Conservation (phyloP, 1,140 invertebrate genomes). For the Thaumatotibia leucotreta region DNA sequence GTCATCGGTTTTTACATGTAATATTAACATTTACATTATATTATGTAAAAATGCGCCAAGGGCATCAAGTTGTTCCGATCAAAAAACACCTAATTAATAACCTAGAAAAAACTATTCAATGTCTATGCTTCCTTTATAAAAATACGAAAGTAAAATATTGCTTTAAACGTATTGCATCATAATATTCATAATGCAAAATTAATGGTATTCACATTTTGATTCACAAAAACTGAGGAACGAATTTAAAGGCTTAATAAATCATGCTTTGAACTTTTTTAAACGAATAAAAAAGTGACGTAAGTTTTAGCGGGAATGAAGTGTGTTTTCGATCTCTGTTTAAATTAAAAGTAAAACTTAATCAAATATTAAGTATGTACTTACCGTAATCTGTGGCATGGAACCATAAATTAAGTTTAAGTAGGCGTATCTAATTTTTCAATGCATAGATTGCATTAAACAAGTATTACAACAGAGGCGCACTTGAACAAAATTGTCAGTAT, state of each 20-base stretch:
- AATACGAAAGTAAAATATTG: not conserved
- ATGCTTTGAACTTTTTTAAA: not conserved
- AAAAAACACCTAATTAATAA: conserved; percentile 3
- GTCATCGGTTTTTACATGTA: too few species aligned
- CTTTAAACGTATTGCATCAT: not conserved
- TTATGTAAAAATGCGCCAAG: too few species aligned
- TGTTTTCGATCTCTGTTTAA: too few species aligned
- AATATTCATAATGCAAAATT: not conserved
- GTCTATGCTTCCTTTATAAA: not conserved
- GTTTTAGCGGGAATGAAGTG: not conserved
- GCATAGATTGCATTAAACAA: too few species aligned
- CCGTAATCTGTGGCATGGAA: too few species aligned
- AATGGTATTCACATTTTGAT: not conserved
- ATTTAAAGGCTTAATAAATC: not conserved
- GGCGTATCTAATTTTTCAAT: too few species aligned
- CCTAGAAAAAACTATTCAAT: not conserved
- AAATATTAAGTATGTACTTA: too few species aligned
- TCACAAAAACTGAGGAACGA: not conserved
- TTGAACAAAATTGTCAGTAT: too few species aligned
- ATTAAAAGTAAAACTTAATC: too few species aligned
- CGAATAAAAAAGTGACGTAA: not conserved
- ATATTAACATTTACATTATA: too few species aligned
- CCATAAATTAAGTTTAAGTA: too few species aligned
- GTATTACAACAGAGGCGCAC: too few species aligned
- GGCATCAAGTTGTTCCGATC: not conserved